A percentile compares a stretch with the other conserved stretches of the same genome.
These are phyloP conservation scores for Callyntrura sp. DNA, from an alignment of 2,888 invertebrate genomes.

Conservation along the genomic window DNA sequence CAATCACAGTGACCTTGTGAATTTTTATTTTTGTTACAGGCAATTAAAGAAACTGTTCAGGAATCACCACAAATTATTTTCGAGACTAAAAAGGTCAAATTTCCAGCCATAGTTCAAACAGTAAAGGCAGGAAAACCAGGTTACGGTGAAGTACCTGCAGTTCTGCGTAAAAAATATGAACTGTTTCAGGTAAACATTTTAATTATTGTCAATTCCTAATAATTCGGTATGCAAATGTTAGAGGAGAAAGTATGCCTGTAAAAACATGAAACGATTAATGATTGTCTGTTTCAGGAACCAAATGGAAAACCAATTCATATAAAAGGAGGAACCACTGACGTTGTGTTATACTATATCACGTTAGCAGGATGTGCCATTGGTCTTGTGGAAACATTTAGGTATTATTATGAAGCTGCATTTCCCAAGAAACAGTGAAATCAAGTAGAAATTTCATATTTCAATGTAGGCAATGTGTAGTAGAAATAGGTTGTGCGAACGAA, in stretches of 20 bases:
- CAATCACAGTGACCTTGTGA: no score
- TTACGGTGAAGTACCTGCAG: constrained; percentile 39
- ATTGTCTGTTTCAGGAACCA: constrained; percentile 39
- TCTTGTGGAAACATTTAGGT: constrained; percentile 52
- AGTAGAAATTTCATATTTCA: background rate
- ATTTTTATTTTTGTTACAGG: no score
- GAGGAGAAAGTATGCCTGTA: background rate
- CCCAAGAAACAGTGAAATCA: constrained; percentile 58
- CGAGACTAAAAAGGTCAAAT: constrained; percentile 58
- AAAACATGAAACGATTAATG: background rate
- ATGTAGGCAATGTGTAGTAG: background rate
- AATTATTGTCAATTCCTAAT: no score
- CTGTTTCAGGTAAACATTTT: constrained; percentile 71
- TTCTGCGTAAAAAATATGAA: constrained; percentile 57
- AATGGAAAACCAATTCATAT: constrained; percentile 76
- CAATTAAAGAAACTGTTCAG: constrained; percentile 34
- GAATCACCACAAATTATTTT: constrained; percentile 73
- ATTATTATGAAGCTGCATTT: constrained; percentile 56
- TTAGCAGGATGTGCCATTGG: constrained; percentile 66
- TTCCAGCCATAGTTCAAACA: constrained; percentile 33
- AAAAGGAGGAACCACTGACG: constrained; percentile 74
- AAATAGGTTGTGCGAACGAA: no score
- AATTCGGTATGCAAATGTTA: background rate
- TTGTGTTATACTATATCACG: constrained; percentile 59
- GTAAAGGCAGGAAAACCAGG: constrained; percentile 45